phyloP scores from a whole-genome alignment of 2,888 invertebrate genomes.

The Volucella zonaria region DNA sequence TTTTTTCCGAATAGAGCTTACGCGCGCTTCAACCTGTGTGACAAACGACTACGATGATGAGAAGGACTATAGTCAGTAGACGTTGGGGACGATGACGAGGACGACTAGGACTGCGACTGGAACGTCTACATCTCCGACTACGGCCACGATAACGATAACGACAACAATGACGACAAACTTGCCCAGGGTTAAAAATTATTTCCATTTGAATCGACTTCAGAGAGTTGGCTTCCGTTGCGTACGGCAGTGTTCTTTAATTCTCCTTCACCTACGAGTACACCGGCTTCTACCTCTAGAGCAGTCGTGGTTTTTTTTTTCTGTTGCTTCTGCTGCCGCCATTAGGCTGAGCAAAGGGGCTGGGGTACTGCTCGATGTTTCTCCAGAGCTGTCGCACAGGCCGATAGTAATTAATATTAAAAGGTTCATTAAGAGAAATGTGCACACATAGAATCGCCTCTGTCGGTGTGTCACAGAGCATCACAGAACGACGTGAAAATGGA shows the following conservation, averaged over 20 bases:
- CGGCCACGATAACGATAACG: slow-evolving; percentile 21
- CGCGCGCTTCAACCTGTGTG: slow-evolving; percentile 54
- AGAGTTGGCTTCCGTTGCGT: slow-evolving; percentile 71
- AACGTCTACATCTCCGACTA: slow-evolving; percentile 10
- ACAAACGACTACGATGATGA: slow-evolving; percentile 65
- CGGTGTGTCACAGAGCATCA: slow-evolving; percentile 38
- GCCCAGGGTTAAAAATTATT: slow-evolving; percentile 74
- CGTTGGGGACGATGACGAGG: slow-evolving; percentile 29
- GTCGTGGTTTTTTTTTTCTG: slow-evolving; percentile 25
- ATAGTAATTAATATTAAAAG: slow-evolving; percentile 77
- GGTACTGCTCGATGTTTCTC: slow-evolving; percentile 6
- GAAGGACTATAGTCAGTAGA: slow-evolving; percentile 30
- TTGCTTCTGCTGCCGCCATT: slow-evolving; percentile 41
- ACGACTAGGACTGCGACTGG: not conserved
- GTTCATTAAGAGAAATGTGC: slow-evolving; percentile 75
- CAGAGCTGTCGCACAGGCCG: slow-evolving; percentile 70
- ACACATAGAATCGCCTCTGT: slow-evolving; percentile 70
- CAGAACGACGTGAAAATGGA: slow-evolving; percentile 33
- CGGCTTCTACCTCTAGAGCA: slow-evolving; percentile 16
- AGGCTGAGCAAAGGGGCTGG: slow-evolving; percentile 19
- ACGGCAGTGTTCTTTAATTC: slow-evolving; percentile 64
- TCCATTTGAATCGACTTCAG: slow-evolving; percentile 73
- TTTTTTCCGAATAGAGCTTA: slow-evolving; percentile 31
- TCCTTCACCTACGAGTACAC: slow-evolving; percentile 22
- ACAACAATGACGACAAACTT: slow-evolving; percentile 54